Base-by-base conservation (phyloP, 2,888 invertebrate species). In the Gryllus longicercus region DNA sequence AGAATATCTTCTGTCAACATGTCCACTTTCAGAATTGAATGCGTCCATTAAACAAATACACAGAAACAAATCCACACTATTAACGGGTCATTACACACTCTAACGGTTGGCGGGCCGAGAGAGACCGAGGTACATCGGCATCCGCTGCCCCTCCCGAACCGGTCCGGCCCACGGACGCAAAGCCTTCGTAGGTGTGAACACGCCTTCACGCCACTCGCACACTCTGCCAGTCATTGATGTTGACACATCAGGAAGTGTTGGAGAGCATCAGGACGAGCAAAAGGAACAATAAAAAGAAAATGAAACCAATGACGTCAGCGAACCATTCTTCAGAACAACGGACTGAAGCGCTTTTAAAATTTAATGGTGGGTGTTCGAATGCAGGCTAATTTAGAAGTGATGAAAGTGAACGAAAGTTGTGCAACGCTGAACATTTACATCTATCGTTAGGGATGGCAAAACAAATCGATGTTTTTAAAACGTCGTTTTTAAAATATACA, bases 171-270 rank as follows among this genome's bases (percentile, higher is more conserved):
- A 63, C 63, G 38, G 38, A 38, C 38, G 63, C 63, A 5, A 63
- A n/a, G 63, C 14, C 8, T 18, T 11, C 63, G 63, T 63, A 63
- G 63, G 63, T n/a, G 63, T 63, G 38, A 38, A 38, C 38, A 38
- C 38, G 38, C 38, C 38, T 38, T 38, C 38, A 63, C 63, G 8
- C 38, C 38, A 38, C 38, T 38, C 38, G 38, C 8, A 38, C 38
- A 38, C n/a, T 63, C n/a, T 63, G 63, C 63, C 63, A 14, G 63
- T 63, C 63, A 63, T 63, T 63, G 63, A 14, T 63, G 63, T 63
- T 63, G 63, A 63, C 63, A n/a, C n/a, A 63, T n/a, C 63, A n/a
- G 63, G 63, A 63, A 63, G 63, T 63, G 63, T 16, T n/a, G n/a
- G 14, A 63, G 63, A 18, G n/a, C 63, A 63, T 63, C 63, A n/a